Percentiles rank a stretch among this genome's conserved stretches.
These are phyloP conservation scores for Cyprinodon variegatus DNA, from an alignment of 2,113 vertebrate species.

Conservation along the genomic window DNA sequence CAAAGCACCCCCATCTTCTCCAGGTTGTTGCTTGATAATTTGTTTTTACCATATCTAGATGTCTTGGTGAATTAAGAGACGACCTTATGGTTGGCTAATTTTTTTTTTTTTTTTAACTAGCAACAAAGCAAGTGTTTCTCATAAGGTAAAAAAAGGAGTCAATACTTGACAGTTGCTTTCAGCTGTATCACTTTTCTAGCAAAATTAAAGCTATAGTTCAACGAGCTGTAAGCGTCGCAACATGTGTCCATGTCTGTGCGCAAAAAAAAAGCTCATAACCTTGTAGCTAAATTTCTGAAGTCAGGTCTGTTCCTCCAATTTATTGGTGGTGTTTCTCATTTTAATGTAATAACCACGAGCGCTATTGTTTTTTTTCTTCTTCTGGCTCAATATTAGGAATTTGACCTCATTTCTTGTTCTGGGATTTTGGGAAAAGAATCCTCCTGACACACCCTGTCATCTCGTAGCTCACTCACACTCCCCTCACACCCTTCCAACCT, in stretches of 20 bases:
- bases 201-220: neutral
- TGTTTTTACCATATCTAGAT: too few species aligned
- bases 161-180: neutral
- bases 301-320: slow-evolving; percentile 27
- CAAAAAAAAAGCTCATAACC: neutral
- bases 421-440: slow-evolving; percentile 56
- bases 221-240: neutral
- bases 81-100: neutral
- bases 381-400: slow-evolving; percentile 45
- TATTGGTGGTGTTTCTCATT: slow-evolving; percentile 25
- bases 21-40: too few species aligned
- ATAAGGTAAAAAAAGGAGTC: neutral
- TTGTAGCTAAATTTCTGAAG: slow-evolving; percentile 2
- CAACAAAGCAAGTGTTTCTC: neutral
- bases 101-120: neutral
- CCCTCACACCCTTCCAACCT: slow-evolving; percentile 45
- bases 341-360: slow-evolving; percentile 48
- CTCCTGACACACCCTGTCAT: slow-evolving; percentile 62
- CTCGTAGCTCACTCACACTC: slow-evolving; percentile 28
- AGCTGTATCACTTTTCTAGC: neutral
- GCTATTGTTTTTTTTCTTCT: neutral
- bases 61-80: too few species aligned
- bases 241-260: neutral
- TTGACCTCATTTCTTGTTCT: slow-evolving; percentile 63
- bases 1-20: too few species aligned